Base-by-base conservation (phyloP, 2,888 invertebrate genomes). In the Mythimna ferrago region DNA sequence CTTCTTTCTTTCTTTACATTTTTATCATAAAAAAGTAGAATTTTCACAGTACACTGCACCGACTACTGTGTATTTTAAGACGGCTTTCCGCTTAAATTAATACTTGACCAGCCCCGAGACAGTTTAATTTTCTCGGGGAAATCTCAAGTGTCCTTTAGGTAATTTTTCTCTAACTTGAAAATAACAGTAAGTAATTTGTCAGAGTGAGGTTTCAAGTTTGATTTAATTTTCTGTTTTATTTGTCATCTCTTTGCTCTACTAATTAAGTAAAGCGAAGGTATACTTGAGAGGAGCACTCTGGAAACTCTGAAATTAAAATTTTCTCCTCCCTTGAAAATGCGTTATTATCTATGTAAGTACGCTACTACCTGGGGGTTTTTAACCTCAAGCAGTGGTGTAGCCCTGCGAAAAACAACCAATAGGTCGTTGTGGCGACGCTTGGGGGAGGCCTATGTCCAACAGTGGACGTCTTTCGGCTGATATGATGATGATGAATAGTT, bases 121-220 rank as follows among this genome's bases (percentile, higher is more conserved):
- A 71, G 67, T 80, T 80, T 73, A 57, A 74, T 83, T 80, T 66
- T 70, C 83, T 60, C 64, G 2, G n/a, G 4, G 26, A 66, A 80
- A 70, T 73, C 67, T 62, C 61, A 26, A 79, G 41, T 66, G 38
- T 58, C 60, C 26, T 66, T 64, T 35, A 11, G 10, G 11, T 56
- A 58, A 68, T 58, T 72, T 77, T 76, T 57, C 61, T 66, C 67
- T 79, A 44, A 68, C 48, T 83, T 63, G 51, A 64, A 48, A 48
- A 41, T 62, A 35, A 54, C 56, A 35, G 54, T 51, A 26, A 14
- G 61, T 66, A 78, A 64, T 67, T 71, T 63, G 35, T 61, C 38
- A 64, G 7, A 67, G 11, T 51, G 26, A 26, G 6, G 14, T 73
- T 73, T 62, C 21, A 53, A 74, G 61, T 75, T 54, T 32, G 14